Evolutionary conservation across 2,888 invertebrate genomes (phyloP).

Genomic region (Octonoba sinensis): DNA sequence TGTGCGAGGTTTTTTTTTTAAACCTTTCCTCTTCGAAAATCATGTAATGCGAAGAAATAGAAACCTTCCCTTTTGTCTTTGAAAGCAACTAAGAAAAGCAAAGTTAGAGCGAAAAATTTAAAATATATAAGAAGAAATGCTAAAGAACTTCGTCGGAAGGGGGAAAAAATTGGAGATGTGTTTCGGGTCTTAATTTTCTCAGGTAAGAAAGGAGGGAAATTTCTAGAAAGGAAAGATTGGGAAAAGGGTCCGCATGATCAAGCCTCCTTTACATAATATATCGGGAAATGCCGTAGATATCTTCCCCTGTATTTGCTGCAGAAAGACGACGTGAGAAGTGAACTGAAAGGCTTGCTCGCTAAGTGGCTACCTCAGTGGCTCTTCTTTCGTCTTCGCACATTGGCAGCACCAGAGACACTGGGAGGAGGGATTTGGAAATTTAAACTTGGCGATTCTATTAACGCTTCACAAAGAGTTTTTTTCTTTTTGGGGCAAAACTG

Average conservation of each 20-base stretch:
- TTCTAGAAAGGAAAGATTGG: slow-evolving; percentile 1
- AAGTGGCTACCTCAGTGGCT: slow-evolving; percentile 1
- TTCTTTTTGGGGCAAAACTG: no score
- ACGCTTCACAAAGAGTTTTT: slow-evolving; percentile 3
- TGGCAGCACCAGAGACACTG: slow-evolving; percentile 1
- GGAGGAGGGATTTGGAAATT: slow-evolving; percentile 20
- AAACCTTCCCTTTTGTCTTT: slow-evolving; percentile 16
- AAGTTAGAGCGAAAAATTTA: background rate
- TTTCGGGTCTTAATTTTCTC: slow-evolving; percentile 56
- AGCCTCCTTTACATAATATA: slow-evolving; percentile 53
- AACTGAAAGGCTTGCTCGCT: slow-evolving; percentile 2
- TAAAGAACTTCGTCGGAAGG: background rate
- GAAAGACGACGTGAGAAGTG: slow-evolving; percentile 15
- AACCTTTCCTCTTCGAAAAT: slow-evolving; percentile 12
- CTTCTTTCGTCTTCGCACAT: background rate
- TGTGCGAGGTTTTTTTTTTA: background rate
- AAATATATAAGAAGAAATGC: slow-evolving; percentile 3
- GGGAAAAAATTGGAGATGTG: slow-evolving; percentile 18
- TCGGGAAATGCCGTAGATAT: slow-evolving; percentile 36
- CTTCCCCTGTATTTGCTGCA: background rate
- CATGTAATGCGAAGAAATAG: slow-evolving; percentile 25
- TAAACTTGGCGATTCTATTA: slow-evolving; percentile 49
- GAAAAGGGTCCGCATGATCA: slow-evolving; percentile 36
- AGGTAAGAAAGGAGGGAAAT: slow-evolving; percentile 14
- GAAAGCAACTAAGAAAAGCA: background rate